Evolutionary conservation across 2,113 vertebrate genomes (phyloP), one percentile per base, ranked within the genome.

Genomic region (Elgaria multicarinata): DNA sequence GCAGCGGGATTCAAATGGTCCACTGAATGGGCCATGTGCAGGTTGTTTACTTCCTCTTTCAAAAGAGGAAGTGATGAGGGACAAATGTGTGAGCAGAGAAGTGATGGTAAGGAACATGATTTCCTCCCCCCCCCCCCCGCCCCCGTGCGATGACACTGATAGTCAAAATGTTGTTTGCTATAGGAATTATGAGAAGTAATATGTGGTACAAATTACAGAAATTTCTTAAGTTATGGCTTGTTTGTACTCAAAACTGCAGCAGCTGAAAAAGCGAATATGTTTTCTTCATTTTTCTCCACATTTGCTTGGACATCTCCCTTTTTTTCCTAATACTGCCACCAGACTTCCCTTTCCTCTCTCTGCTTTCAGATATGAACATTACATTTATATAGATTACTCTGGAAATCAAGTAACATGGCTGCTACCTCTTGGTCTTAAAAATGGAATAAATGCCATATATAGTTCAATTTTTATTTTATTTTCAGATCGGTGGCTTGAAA

Each of bases 401-500:
- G 58, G 66, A 2, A 50, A 71, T 46, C 13, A 69, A 28, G 28
- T 24, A 22, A 20, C 44, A 13, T 36, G 1, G 16, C 31, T 55
- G n/a, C 3, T 82, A 22, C 24, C 53, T 81, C 33, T 24, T 33
- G 36, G 33, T 46, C 53, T 81, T 62, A 33, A 58, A 81, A 81
- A 33, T n/a, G 24, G 5, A 80, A 79, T 53, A 50, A 62, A 22
- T 36, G 53, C n/a, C 6, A 7, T 81, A 36, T 18, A 46, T 44
- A 20, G 39, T 62, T 62, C 58, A 20, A 28, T 83, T 44, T 83
- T 22, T 50, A 36, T 76, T 33, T 39, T 26, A 3, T 58, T 31
- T 86, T 53, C 36, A 67, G 42, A 78, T 67, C 20, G n/a, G 33
- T 85, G 72, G 55, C 42, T 90, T 83, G 92, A 44, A 81, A 93